Base-by-base conservation (phyloP, 2,797 vertebrate species). In the Sebastes vulpes region DNA sequence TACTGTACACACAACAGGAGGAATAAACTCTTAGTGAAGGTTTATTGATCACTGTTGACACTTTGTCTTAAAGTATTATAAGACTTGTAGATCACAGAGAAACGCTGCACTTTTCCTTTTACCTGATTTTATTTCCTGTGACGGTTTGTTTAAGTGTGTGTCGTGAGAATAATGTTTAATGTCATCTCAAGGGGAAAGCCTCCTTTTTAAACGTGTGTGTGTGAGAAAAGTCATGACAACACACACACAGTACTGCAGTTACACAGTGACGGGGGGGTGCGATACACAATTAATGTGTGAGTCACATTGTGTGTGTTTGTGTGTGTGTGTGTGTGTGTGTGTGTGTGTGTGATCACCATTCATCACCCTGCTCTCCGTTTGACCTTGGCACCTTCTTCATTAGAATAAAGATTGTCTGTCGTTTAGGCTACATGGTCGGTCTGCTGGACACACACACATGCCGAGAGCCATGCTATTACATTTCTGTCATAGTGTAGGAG, bases 371-470 rank as follows among this genome's bases (percentile, higher is more conserved):
- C 96, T 97, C 97, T 97, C 97, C 96, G 94, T 97, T 96, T 98
- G 97, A 98, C 98, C 97, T 98, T 98, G 97, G 97, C 97, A 97
- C 97, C 96, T 96, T 97, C 97, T 97, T 98, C 97, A 98, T 98
- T 98, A 98, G 97, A 98, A 98, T 98, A 98, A 98, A 98, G 97
- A 98, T 97, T 98, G 97, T 97, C 97, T 98, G 97, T 97, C 96
- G 95, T 97, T 98, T 97, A 98, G 97, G 96, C 97, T 96, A 97
- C 97, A 97, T 97, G 97, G 96, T 97, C 21, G 57, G 66, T 97
- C 97, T 95, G 95, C 81, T 96, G 97, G 96, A 97, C 96, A 97
- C 97, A 97, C 97, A 71, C 75, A 74, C 65, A 70, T 5, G 7
- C 25, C 1, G 25, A 42, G 67, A 79, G 59, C 72, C 28, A 28